These are phyloP conservation scores for Caenorhabditis panamensis DNA, from an alignment of 2,888 invertebrate species.

Conservation along the genomic window DNA sequence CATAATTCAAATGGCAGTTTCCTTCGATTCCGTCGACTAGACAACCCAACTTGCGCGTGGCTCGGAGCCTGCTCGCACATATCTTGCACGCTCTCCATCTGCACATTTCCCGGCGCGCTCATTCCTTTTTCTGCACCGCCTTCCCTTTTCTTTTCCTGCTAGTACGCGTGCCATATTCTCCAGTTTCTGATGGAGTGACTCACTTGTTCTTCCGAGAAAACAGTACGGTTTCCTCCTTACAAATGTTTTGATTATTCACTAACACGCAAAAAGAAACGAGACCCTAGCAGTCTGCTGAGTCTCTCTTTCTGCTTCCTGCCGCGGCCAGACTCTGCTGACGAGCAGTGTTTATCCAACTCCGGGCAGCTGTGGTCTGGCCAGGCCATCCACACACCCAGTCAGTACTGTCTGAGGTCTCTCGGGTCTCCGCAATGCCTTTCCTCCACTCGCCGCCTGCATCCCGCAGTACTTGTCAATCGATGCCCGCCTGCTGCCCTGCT, in stretches of 20 bases:
- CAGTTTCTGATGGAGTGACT: constrained; percentile 4
- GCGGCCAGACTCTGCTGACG: too few species aligned
- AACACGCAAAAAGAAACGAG: background rate
- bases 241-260: constrained; percentile 38
- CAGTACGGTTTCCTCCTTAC: constrained; percentile 13
- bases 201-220: constrained; percentile 10
- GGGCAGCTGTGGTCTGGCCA: background rate
- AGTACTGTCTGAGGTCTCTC: constrained; percentile 38
- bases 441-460: constrained; percentile 27
- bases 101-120: background rate
- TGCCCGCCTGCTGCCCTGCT: constrained; percentile 41
- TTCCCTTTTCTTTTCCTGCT: background rate
- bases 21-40: background rate
- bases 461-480: constrained; percentile 45
- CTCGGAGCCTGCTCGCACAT: background rate
- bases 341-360: constrained; percentile 6
- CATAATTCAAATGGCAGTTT: too few species aligned
- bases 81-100: background rate
- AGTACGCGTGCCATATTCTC: background rate
- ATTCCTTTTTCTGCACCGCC: constrained; percentile 1
- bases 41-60: background rate
- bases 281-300: constrained; percentile 1
- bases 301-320: too few species aligned
- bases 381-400: constrained; percentile 1
- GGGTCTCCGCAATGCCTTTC: constrained; percentile 5